Conservation (phyloP, 2,888 invertebrate genomes). For the Lasioglossum leucozonium region DNA sequence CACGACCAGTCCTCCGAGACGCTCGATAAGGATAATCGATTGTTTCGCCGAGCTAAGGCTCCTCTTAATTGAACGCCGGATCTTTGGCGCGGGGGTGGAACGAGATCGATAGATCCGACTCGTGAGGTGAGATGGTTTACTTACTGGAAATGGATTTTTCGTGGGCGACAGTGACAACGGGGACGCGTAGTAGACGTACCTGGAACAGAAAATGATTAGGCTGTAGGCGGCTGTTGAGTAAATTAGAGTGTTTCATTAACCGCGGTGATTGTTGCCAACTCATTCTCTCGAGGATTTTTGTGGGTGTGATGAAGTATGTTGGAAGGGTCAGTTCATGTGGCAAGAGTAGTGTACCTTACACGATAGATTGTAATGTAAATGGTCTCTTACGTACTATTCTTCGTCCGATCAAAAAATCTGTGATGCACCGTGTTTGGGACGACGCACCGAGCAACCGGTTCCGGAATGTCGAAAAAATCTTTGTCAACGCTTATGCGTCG, state of each 20-base stretch:
- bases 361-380: no score
- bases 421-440: no score
- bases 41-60: constrained; percentile 11
- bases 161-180: neutral
- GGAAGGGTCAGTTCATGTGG: neutral
- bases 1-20: constrained; percentile 63
- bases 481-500: neutral
- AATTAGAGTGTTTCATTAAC: neutral
- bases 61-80: constrained; percentile 27
- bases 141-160: neutral
- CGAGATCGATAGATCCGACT: neutral
- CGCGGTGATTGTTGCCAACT: neutral
- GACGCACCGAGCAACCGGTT: neutral
- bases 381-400: no score
- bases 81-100: neutral
- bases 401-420: no score
- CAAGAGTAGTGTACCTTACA: no score
- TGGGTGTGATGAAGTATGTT: neutral
- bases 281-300: neutral
- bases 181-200: constrained; percentile 42
- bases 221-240: neutral
- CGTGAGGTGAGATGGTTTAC: constrained; percentile 21
- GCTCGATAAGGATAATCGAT: constrained; percentile 68
- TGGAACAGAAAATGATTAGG: constrained; percentile 51
- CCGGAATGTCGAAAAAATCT: neutral